Evolutionary conservation across 1,140 invertebrate genomes (phyloP).

Genomic region (Pemphigus obesinymphae): DNA sequence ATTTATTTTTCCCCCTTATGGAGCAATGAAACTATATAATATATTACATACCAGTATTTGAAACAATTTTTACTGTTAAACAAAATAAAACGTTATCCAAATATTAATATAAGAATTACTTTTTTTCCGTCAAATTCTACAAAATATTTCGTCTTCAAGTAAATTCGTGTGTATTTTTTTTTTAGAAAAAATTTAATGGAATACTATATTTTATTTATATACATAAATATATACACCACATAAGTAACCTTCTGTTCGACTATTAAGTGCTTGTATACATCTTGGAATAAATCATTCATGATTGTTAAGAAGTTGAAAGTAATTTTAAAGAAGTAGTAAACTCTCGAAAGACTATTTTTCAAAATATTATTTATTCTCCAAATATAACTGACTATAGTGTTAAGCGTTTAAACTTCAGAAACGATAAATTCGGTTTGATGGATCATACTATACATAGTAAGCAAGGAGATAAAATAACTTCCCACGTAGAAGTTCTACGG

Average conservation of each 20-base stretch:
- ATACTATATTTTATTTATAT: no score
- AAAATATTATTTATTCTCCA: background rate
- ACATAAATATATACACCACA: background rate
- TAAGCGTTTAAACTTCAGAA: background rate
- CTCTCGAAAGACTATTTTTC: background rate
- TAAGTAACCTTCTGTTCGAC: background rate
- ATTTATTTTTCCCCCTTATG: no score
- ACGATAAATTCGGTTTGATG: background rate
- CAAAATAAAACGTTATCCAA: no score
- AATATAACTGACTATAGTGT: background rate
- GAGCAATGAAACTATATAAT: no score
- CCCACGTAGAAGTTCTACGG: background rate
- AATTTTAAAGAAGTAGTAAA: background rate
- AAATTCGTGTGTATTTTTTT: no score
- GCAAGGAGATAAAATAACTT: background rate
- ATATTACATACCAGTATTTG: no score
- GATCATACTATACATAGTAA: background rate
- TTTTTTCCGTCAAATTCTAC: no score
- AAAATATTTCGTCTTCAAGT: no score
- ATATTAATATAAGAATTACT: no score
- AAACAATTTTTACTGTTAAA: no score
- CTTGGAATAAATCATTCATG: background rate
- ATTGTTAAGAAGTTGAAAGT: background rate
- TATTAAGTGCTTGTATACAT: background rate
- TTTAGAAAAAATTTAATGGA: no score